These are phyloP conservation scores for Leptopilina clavipes DNA, from an alignment of 1,140 invertebrate genomes.

Conservation along the genomic window DNA sequence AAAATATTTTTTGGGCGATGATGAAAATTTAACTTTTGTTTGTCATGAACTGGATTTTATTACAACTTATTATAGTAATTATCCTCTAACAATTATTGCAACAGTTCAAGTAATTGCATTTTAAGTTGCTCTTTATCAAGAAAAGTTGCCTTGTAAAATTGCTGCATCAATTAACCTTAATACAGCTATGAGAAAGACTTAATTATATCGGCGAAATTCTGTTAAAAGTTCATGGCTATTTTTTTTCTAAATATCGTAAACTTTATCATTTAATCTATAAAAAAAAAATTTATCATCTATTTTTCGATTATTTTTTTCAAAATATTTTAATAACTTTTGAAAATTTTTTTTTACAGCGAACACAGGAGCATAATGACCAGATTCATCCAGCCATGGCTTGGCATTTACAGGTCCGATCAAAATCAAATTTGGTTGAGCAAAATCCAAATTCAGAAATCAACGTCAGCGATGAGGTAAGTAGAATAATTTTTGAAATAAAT, in stretches of 20 bases:
- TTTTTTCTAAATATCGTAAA: constrained; percentile 10
- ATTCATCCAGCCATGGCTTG: constrained; percentile 33
- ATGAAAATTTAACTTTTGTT: background rate
- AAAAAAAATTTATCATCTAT: no score
- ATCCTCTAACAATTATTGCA: constrained; percentile 6
- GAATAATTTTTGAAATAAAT: background rate
- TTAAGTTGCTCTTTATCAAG: constrained; percentile 22
- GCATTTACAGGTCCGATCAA: constrained; percentile 57
- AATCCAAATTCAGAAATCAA: constrained; percentile 41
- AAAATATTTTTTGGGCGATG: no score
- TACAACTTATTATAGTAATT: constrained; percentile 23
- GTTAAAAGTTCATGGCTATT: constrained; percentile 17
- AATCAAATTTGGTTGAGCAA: constrained; percentile 54
- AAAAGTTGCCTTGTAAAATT: constrained; percentile 10
- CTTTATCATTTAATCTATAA: background rate
- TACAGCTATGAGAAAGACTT: constrained; percentile 9
- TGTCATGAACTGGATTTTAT: background rate
- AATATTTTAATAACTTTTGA: background rate
- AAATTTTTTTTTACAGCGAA: constrained; percentile 13
- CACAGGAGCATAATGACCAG: constrained; percentile 30
- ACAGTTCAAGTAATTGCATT: constrained; percentile 13
- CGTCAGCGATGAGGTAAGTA: constrained; percentile 61
- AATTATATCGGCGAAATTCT: constrained; percentile 26
- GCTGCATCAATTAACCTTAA: constrained; percentile 28
- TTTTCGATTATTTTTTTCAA: background rate